phyloP scores from a whole-genome alignment of 2,113 vertebrate genomes.

The Centrocercus urophasianus region DNA sequence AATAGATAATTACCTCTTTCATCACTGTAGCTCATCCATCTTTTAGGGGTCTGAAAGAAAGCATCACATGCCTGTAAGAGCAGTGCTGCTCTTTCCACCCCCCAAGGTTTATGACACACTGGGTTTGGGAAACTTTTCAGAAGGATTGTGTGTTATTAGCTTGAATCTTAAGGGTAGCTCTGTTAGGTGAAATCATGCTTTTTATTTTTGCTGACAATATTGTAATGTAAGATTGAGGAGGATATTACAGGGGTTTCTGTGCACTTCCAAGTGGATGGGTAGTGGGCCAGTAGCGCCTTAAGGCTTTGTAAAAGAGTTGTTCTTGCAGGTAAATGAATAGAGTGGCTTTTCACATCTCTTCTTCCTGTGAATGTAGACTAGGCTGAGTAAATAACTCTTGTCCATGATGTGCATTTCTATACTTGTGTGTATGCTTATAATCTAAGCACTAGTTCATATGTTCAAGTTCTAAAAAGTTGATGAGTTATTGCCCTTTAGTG shows the following conservation, averaged over 20 bases:
- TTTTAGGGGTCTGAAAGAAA: background rate
- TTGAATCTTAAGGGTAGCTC: background rate
- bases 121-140: background rate
- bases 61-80: background rate
- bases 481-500: background rate
- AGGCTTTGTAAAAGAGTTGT: background rate
- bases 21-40: conserved; percentile 5
- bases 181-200: background rate
- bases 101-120: background rate
- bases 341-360: background rate
- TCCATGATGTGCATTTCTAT: background rate
- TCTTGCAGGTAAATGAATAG: background rate
- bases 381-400: background rate
- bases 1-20: conserved; percentile 49
- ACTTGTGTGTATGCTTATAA: background rate
- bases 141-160: background rate
- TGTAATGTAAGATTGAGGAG: background rate
- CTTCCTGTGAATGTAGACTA: background rate
- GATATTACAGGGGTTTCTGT: background rate
- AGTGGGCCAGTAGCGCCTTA: background rate
- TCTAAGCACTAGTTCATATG: background rate
- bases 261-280: background rate
- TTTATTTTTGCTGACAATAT: background rate
- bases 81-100: background rate
- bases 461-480: background rate